These are phyloP conservation scores for Margaritifera margaritifera DNA, from an alignment of 2,888 invertebrate genomes.

Conservation along the genomic window DNA sequence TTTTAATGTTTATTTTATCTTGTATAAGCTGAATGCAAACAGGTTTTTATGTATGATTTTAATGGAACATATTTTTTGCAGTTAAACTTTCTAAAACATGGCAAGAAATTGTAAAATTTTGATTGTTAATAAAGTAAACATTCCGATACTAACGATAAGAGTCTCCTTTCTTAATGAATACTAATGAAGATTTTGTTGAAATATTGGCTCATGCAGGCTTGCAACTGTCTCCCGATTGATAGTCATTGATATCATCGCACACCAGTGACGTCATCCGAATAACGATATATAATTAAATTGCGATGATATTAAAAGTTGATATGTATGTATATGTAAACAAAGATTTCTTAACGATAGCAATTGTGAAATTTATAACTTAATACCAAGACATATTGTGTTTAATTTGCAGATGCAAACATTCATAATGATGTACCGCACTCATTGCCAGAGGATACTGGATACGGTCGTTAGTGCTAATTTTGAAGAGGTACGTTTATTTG, in stretches of 20 bases:
- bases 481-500: constrained; percentile 65
- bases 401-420: constrained; percentile 68
- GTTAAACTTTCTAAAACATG: too few species aligned
- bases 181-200: too few species aligned
- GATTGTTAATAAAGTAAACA: too few species aligned
- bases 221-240: too few species aligned
- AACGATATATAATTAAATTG: not conserved
- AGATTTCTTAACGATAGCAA: not conserved
- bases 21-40: not conserved
- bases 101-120: too few species aligned
- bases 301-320: not conserved
- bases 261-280: too few species aligned
- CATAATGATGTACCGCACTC: constrained; percentile 73
- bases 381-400: not conserved
- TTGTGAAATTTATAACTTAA: not conserved
- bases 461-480: constrained; percentile 72
- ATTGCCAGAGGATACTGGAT: constrained; percentile 72
- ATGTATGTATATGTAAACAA: not conserved
- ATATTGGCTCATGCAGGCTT: too few species aligned
- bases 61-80: too few species aligned
- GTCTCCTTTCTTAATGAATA: too few species aligned
- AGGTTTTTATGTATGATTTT: not conserved
- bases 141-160: too few species aligned
- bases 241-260: too few species aligned
- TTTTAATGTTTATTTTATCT: not conserved